phyloP scores from a whole-genome alignment of 1,140 invertebrate genomes.

The Leucophenga varia region DNA sequence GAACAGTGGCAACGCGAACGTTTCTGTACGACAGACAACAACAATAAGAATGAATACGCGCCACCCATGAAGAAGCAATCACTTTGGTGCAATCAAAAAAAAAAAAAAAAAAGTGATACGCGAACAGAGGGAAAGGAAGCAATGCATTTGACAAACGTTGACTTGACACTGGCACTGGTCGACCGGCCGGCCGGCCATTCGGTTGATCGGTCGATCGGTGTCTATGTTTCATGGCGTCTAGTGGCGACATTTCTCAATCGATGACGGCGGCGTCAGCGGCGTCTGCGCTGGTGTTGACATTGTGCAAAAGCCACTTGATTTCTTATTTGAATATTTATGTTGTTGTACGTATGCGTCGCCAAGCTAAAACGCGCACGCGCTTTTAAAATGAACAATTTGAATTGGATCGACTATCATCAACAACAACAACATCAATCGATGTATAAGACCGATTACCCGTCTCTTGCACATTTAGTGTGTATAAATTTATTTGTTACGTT shows the following conservation, averaged over 20 bases:
- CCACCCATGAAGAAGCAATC: constrained; percentile 2
- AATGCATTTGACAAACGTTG: too few relatives aligned
- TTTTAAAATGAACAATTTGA: too few relatives aligned
- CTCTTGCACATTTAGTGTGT: too few relatives aligned
- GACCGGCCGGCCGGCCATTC: constrained; percentile 33
- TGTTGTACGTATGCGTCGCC: constrained; percentile 29
- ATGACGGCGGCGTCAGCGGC: constrained; percentile 42
- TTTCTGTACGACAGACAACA: too few relatives aligned
- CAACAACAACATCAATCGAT: too few relatives aligned
- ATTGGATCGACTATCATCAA: not conserved
- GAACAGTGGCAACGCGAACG: too few relatives aligned
- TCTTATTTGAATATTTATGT: constrained; percentile 51
- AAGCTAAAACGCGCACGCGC: too few relatives aligned
- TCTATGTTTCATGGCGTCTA: constrained; percentile 4
- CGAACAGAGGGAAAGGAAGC: too few relatives aligned
- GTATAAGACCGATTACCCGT: too few relatives aligned
- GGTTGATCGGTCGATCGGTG: constrained; percentile 19
- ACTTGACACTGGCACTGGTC: not conserved
- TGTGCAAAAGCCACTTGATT: constrained; percentile 34
- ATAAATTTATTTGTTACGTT: too few relatives aligned
- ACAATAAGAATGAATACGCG: too few relatives aligned
- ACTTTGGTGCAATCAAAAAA: not conserved
- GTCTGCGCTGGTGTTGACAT: constrained; percentile 8
- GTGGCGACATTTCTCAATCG: constrained; percentile 44
- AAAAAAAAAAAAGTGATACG: too few relatives aligned